Conservation (phyloP, 2,113 vertebrate genomes). For the Cygnus buccinator region DNA sequence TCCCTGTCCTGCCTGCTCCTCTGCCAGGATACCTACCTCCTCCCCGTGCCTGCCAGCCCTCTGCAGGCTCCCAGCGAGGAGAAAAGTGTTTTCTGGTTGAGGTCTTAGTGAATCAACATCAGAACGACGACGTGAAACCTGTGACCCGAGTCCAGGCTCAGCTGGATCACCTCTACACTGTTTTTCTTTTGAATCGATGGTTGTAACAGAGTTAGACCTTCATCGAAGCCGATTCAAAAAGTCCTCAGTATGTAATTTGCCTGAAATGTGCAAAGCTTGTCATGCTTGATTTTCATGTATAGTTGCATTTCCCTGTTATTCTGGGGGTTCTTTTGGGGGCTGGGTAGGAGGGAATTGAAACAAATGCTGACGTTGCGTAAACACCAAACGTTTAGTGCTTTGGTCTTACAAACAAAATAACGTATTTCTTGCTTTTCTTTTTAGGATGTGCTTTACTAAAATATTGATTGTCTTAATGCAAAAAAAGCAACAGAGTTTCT, state of each 20-base stretch:
- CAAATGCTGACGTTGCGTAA: not conserved
- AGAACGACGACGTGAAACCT: rapidly evolving
- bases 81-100: rapidly evolving
- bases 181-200: rapidly evolving
- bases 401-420: not conserved
- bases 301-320: not conserved
- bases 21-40: not conserved
- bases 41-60: not conserved
- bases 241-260: not conserved
- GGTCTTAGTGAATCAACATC: rapidly evolving
- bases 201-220: rapidly evolving
- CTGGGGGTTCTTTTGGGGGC: not conserved
- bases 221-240: too few species aligned
- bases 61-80: not conserved
- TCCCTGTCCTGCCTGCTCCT: not conserved
- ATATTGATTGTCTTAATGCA: not conserved
- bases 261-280: too few species aligned
- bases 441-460: not conserved
- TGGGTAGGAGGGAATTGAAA: not conserved
- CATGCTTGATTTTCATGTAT: not conserved
- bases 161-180: not conserved
- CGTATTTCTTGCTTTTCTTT: slow-evolving; percentile 10
- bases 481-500: not conserved
- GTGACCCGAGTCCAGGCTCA: rapidly evolving
- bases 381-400: not conserved